phyloP scores from a whole-genome alignment of 2,113 vertebrate species.

The Peromyscus californicus region DNA sequence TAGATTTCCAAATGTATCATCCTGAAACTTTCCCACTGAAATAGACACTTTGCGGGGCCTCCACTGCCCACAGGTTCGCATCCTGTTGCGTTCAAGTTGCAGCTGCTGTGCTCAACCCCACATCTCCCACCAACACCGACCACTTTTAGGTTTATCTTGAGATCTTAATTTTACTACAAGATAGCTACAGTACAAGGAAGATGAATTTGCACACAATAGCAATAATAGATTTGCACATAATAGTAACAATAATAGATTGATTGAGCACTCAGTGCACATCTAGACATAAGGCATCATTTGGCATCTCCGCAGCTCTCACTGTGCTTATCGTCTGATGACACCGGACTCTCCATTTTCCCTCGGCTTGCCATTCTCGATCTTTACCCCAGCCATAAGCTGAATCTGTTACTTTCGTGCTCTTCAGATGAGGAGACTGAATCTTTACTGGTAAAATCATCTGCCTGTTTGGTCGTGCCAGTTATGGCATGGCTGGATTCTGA shows the following conservation, averaged over 20 bases:
- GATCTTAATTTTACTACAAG: background rate
- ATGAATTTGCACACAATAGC: background rate
- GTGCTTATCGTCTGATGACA: background rate
- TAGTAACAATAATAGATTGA: background rate
- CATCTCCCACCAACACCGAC: background rate
- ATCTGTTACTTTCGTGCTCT: background rate
- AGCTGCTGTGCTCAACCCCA: background rate
- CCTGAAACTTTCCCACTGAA: background rate
- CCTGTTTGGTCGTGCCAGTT: background rate
- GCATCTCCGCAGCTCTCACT: background rate
- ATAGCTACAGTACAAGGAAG: background rate
- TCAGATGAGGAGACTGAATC: conserved; percentile 7
- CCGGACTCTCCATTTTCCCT: background rate
- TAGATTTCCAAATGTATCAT: background rate
- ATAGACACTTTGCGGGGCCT: background rate
- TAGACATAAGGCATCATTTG: background rate
- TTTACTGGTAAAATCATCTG: background rate
- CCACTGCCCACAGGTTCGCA: background rate
- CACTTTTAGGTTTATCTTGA: conserved; percentile 18
- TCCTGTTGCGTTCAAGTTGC: background rate
- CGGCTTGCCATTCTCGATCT: background rate
- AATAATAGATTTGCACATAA: background rate
- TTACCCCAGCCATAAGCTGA: background rate
- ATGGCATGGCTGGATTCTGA: background rate
- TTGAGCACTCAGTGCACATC: background rate